These are phyloP conservation scores for Morus bassanus DNA, from an alignment of 2,797 vertebrate genomes.

Conservation along the genomic window DNA sequence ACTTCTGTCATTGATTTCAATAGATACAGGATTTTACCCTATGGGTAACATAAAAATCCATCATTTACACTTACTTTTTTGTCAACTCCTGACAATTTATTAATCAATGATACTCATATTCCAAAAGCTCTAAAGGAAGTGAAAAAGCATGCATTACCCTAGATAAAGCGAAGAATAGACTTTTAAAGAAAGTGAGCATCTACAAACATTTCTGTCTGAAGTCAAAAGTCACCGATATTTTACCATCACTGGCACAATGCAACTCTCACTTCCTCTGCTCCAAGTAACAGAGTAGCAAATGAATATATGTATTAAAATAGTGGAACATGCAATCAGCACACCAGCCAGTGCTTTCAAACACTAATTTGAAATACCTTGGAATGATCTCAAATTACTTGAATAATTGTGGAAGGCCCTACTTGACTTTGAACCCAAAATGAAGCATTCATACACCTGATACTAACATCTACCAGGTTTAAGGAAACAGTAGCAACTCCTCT, in stretches of 20 bases:
- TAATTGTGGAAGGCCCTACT: not conserved
- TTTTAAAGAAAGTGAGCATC: not conserved
- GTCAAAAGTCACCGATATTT: not conserved
- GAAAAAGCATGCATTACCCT: not conserved
- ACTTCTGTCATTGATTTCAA: not conserved
- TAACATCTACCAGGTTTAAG: not conserved
- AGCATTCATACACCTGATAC: not conserved
- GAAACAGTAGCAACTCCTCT: not conserved
- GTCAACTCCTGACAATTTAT: not conserved
- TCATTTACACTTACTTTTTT: not conserved
- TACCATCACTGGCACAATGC: not conserved
- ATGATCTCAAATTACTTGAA: not conserved
- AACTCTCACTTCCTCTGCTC: not conserved
- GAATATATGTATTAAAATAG: not conserved
- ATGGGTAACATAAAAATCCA: not conserved
- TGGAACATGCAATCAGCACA: not conserved
- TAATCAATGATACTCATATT: not conserved
- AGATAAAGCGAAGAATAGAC: not conserved
- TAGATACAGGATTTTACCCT: not conserved
- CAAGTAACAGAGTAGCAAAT: not conserved
- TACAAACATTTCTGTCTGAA: not conserved
- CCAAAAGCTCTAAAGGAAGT: not conserved
- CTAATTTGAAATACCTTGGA: not conserved
- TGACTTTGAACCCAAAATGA: not conserved
- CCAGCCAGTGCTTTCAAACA: not conserved